Evolutionary conservation across 2,113 vertebrate genomes (phyloP).

Genomic region (Sceloporus undulatus): DNA sequence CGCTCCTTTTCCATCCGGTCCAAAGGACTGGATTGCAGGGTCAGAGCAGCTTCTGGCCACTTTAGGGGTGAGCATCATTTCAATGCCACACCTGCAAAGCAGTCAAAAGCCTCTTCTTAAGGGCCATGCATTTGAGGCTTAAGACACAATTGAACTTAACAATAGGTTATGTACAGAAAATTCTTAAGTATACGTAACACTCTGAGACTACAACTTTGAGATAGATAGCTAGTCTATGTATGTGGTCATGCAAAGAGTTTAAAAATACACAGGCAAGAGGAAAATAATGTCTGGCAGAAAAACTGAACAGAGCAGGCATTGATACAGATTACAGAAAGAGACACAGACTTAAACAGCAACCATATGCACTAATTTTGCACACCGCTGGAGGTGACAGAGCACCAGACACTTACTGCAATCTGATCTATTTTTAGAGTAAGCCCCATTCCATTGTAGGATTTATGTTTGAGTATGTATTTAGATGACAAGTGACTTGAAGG

Average conservation of each 20-base stretch:
- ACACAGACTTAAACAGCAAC: neutral
- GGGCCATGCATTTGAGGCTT: slow-evolving; percentile 50
- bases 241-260: neutral
- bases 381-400: neutral
- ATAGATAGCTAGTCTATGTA: neutral
- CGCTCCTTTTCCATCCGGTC: too few species aligned
- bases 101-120: too few species aligned
- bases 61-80: too few species aligned
- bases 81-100: too few species aligned
- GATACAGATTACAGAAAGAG: neutral
- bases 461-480: neutral
- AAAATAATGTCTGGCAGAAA: neutral
- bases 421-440: neutral
- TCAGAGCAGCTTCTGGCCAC: too few species aligned
- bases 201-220: neutral
- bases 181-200: neutral
- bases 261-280: neutral
- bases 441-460: neutral
- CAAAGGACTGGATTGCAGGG: too few species aligned
- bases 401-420: neutral
- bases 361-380: neutral
- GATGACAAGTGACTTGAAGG: too few species aligned
- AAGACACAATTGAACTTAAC: slow-evolving; percentile 67
- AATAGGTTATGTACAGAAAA: neutral
- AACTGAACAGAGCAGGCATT: neutral